Conservation (phyloP, 2,888 invertebrate genomes). For the Zygaena filipendulae region DNA sequence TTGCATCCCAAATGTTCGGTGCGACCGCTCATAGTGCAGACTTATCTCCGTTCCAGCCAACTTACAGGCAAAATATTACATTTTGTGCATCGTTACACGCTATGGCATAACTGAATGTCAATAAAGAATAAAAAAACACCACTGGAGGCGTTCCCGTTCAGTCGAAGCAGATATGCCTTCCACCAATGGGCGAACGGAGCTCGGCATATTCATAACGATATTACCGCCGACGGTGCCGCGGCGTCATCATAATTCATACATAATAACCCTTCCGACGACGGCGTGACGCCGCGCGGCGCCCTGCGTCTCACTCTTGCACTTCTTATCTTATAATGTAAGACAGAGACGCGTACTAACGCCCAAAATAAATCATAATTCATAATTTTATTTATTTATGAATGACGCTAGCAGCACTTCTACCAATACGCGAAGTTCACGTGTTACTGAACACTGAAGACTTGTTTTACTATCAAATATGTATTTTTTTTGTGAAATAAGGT, state of each 20-base stretch:
- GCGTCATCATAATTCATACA: conserved; percentile 69
- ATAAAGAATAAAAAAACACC: conserved; percentile 65
- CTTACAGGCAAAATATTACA: conserved; percentile 69
- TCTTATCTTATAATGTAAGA: conserved; percentile 27
- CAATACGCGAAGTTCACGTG: no score
- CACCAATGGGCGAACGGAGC: conserved; percentile 61
- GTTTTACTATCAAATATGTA: no score
- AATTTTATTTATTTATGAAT: conserved; percentile 55
- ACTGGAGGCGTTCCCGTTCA: conserved; percentile 61
- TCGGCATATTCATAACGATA: conserved; percentile 69
- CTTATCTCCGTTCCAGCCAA: conserved; percentile 52
- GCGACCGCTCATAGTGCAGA: conserved; percentile 49
- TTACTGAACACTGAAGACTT: no score
- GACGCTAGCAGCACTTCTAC: conserved; percentile 27
- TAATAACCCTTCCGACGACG: conserved; percentile 65
- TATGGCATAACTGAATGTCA: conserved; percentile 66
- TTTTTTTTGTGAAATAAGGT: no score
- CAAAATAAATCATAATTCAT: conserved; percentile 65
- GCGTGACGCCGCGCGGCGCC: conserved; percentile 33
- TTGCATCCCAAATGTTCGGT: conserved; percentile 66
- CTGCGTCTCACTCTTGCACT: conserved; percentile 49
- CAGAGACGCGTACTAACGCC: conserved; percentile 41
- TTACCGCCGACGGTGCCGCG: conserved; percentile 61
- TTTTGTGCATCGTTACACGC: conserved; percentile 61
- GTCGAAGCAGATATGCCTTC: conserved; percentile 59